phyloP scores from a whole-genome alignment of 2,797 vertebrate genomes.

The Dendrocincla fuliginosa region DNA sequence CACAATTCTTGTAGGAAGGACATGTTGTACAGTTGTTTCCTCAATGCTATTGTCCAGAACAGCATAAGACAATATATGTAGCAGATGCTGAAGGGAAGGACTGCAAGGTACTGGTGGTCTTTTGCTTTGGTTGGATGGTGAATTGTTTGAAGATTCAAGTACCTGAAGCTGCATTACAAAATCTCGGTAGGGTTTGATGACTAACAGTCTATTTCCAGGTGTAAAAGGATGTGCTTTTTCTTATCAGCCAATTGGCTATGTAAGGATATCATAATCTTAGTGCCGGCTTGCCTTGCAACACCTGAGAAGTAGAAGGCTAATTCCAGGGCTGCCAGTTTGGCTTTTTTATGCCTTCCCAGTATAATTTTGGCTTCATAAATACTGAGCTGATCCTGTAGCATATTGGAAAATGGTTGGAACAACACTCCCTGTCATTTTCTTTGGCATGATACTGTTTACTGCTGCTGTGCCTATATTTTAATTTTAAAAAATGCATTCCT shows the following conservation, averaged over 20 bases:
- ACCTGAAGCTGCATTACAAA: background rate
- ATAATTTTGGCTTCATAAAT: background rate
- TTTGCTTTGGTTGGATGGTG: background rate
- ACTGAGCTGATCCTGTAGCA: background rate
- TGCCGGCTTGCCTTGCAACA: background rate
- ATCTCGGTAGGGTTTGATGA: background rate
- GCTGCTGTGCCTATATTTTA: background rate
- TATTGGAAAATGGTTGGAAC: background rate
- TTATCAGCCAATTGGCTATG: background rate
- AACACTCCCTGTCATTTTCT: fast-evolving
- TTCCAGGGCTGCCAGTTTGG: background rate
- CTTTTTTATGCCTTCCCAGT: background rate
- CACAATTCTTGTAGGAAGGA: background rate
- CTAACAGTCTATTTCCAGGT: background rate
- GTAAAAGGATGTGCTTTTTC: background rate
- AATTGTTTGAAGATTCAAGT: background rate
- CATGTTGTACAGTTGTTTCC: background rate
- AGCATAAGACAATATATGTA: background rate
- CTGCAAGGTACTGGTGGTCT: background rate
- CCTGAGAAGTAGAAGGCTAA: background rate
- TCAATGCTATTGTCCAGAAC: background rate
- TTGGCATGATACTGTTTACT: background rate
- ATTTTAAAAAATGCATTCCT: background rate
- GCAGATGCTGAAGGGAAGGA: background rate
- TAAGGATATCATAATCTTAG: background rate